A percentile compares a stretch with the other conserved stretches of the same genome.
These are phyloP conservation scores for Rhegmatorhina hoffmannsi DNA, from an alignment of 2,113 vertebrate species.

Conservation along the genomic window DNA sequence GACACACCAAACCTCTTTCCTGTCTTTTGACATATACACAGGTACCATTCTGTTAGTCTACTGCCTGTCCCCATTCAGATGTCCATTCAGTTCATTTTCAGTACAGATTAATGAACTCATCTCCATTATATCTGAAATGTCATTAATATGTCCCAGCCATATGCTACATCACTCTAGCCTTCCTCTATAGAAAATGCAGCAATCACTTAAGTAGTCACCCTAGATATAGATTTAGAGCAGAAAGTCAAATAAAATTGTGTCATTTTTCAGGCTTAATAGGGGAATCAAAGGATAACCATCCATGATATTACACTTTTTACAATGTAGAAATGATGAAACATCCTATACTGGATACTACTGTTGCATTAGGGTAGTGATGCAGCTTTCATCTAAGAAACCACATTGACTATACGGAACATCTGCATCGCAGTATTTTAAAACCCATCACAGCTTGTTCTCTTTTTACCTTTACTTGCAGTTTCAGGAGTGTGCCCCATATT, in stretches of 20 bases:
- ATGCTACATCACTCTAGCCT: not conserved
- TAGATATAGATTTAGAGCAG: not conserved
- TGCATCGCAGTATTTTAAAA: not conserved
- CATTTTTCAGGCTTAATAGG: not conserved
- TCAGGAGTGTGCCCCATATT: not conserved
- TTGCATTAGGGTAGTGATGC: not conserved
- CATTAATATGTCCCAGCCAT: not conserved
- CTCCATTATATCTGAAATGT: not conserved
- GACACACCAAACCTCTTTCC: not conserved
- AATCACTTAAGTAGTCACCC: not conserved
- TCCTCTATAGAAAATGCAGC: not conserved
- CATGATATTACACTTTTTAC: not conserved
- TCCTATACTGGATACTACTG: not conserved
- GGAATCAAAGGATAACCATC: not conserved
- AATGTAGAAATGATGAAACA: not conserved
- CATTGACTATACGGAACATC: not conserved
- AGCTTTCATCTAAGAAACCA: not conserved
- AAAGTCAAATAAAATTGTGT: not conserved
- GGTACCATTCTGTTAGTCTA: not conserved
- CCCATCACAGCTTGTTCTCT: not conserved
- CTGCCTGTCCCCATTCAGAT: not conserved
- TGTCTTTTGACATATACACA: not conserved
- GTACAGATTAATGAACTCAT: not conserved
- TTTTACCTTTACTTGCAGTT: not conserved
- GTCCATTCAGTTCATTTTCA: not conserved